Conservation (phyloP, 1,140 invertebrate species). For the Zaprionus ghesquierei region DNA sequence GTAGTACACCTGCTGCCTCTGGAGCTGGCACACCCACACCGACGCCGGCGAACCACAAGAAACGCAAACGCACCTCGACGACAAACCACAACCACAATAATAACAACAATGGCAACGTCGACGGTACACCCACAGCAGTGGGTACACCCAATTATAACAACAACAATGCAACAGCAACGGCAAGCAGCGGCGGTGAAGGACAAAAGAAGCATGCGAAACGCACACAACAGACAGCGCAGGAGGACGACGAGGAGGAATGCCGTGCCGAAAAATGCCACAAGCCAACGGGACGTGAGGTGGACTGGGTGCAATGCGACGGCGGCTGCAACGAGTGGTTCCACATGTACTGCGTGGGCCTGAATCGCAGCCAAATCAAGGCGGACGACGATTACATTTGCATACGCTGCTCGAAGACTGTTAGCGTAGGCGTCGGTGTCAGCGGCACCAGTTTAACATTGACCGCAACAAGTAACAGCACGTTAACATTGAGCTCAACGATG, state of each 20-base stretch:
- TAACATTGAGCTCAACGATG: conserved; percentile 34
- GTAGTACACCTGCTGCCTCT: neutral
- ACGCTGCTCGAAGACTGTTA: conserved; percentile 72
- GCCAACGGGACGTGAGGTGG: conserved; percentile 92
- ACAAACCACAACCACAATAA: conserved; percentile 43
- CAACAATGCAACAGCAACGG: conserved; percentile 32
- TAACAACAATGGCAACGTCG: conserved; percentile 18
- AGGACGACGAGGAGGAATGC: conserved; percentile 92
- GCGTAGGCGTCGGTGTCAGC: conserved; percentile 31
- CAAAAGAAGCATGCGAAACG: conserved; percentile 76
- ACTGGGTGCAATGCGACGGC: conserved; percentile 98
- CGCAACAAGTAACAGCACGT: conserved; percentile 28
- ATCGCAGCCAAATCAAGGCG: conserved; percentile 91
- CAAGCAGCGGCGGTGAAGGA: conserved; percentile 12
- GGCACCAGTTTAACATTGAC: conserved; percentile 32
- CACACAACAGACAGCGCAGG: conserved; percentile 75
- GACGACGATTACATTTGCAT: conserved; percentile 95
- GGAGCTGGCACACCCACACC: conserved; percentile 34
- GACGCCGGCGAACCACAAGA: conserved; percentile 61
- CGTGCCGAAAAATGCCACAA: conserved; percentile 91
- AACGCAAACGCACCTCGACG: conserved; percentile 72
- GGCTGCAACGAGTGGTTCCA: conserved; percentile 98
- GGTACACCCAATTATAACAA: too few relatives aligned
- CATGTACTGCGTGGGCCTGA: conserved; percentile 95
- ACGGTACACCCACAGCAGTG: conserved; percentile 17